Base-by-base conservation (phyloP, 2,888 invertebrate species). In the Acronicta aceris region DNA sequence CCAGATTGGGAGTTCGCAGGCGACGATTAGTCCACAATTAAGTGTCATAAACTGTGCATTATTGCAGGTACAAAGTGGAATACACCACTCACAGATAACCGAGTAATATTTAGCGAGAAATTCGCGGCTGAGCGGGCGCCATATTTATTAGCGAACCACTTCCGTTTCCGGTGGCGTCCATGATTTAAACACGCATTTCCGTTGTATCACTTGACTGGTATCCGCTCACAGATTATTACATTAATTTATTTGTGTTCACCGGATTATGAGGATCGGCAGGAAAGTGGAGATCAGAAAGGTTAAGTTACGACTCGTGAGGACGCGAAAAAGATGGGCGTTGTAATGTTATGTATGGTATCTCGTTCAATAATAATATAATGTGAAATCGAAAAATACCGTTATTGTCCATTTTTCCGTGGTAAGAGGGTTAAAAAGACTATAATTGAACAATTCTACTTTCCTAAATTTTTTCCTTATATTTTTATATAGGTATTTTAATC, bases 171-270 rank as follows among this genome's bases (percentile, higher is more conserved):
- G 77, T 66, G 76, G 76, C 74, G 68, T 64, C 73, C 74, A 82
- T 90, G 90, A 90, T 90, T 90, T 90, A 90, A 89, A 87, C 85
- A 81, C 86, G 75, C 78, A 81, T 81, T 87, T 85, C 88, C 87
- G 80, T 65, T 75, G 82, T 82, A 86, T 85, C 88, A 88, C 88
- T 89, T 81, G 77, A 79, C 78, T 83, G 72, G 70, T 59, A 79
- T 84, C 83, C 84, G 82, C 65, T 73, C 62, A 55, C 65, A 67
- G 75, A 79, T 83, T 84, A 84, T 85, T 79, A 81, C 76, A 69
- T 85, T 84, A 82, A 81, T 74, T 74, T 79, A 67, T 68, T 59
- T 57, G 33, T 53, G 48, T 59, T 54, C 65, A 65, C 60, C 42
- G 65, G 60, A 65, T 65, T 68, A 52, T 59, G 17, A 43, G 56